phyloP scores from a whole-genome alignment of 2,113 vertebrate species.

The Phrynosoma blainvillii region DNA sequence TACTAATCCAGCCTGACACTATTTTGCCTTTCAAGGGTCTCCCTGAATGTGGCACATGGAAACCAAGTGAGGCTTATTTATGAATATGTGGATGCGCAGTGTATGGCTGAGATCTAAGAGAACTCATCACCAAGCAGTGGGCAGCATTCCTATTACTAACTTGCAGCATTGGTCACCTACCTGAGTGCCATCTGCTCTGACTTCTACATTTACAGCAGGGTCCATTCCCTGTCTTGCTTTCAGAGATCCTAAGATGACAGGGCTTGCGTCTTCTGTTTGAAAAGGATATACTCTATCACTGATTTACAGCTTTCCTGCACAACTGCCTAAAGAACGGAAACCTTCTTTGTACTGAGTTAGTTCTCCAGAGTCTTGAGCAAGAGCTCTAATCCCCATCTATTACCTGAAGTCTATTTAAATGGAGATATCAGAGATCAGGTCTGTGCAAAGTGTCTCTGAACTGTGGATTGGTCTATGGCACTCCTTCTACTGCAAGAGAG shows the following conservation, averaged over 20 bases:
- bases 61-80: neutral
- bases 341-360: no score
- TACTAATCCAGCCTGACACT: neutral
- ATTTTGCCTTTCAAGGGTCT: neutral
- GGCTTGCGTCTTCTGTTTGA: neutral
- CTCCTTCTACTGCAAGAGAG: neutral
- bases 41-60: neutral
- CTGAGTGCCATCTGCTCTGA: neutral
- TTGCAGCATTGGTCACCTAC: no score
- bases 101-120: neutral
- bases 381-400: no score
- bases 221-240: no score
- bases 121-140: no score
- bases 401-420: no score
- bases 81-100: neutral
- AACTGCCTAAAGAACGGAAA: no score
- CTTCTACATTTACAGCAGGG: neutral
- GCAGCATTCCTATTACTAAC: neutral
- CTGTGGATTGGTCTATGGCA: neutral
- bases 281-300: neutral
- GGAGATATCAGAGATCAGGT: no score
- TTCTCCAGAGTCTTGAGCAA: no score
- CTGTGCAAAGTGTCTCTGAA: no score
- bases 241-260: neutral
- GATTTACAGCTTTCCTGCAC: neutral